phyloP scores from a whole-genome alignment of 2,888 invertebrate genomes.

The Coelogynopora nodosa region DNA sequence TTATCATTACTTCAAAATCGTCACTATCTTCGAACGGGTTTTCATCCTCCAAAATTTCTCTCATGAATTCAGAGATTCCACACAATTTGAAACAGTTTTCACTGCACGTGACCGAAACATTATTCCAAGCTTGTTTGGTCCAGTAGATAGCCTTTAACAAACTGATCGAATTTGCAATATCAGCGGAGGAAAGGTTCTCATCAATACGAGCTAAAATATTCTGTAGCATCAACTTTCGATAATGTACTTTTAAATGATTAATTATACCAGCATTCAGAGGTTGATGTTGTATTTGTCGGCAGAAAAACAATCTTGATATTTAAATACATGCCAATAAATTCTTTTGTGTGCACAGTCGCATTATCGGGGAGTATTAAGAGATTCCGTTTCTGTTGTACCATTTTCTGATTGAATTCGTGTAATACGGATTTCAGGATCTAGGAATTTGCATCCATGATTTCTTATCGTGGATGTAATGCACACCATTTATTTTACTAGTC shows the following conservation, averaged over 20 bases:
- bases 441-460: slow-evolving; percentile 26
- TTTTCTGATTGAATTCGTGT: background rate
- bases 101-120: background rate
- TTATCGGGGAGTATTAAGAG: background rate
- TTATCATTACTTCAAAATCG: background rate
- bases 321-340: background rate
- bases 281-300: background rate
- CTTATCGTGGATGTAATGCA: slow-evolving; percentile 3
- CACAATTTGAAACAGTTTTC: background rate
- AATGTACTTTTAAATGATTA: slow-evolving; percentile 14
- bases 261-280: background rate
- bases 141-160: background rate
- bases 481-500: background rate
- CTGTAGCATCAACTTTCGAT: slow-evolving; percentile 7
- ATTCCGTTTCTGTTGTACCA: slow-evolving; percentile 11
- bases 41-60: background rate
- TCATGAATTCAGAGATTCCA: background rate
- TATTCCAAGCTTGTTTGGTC: background rate
- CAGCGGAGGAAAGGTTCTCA: background rate
- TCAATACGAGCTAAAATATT: background rate
- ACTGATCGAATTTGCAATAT: background rate
- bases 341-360: background rate
- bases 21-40: background rate
- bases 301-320: background rate
- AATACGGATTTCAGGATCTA: background rate